Percentiles rank a stretch among this genome's conserved stretches.
These are phyloP conservation scores for Trinorchestia longiramus DNA, from an alignment of 1,140 invertebrate species.

Conservation along the genomic window DNA sequence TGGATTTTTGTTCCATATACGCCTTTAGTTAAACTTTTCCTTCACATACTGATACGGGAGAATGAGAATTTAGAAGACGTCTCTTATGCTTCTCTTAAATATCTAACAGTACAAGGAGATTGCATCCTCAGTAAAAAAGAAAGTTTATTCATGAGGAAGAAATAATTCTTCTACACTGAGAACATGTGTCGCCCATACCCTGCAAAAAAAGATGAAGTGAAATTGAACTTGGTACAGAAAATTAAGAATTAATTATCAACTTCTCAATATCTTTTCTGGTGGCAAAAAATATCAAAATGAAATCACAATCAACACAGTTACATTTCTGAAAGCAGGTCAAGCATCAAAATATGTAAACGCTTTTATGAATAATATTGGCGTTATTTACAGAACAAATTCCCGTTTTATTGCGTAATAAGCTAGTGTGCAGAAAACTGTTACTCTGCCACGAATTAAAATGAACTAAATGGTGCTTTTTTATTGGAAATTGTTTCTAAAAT, in stretches of 20 bases:
- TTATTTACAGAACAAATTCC: neutral
- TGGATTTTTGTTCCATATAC: no score
- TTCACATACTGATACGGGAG: neutral
- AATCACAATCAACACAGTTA: neutral
- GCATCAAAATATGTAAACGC: neutral
- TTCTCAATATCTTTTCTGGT: neutral
- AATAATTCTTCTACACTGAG: neutral
- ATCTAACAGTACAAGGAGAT: neutral
- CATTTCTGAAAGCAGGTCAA: neutral
- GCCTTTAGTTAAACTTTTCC: neutral
- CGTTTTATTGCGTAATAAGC: neutral
- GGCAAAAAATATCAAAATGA: neutral
- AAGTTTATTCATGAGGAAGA: neutral
- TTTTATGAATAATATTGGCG: neutral
- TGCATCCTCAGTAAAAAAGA: neutral
- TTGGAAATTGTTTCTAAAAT: neutral
- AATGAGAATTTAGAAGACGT: neutral
- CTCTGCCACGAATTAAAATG: neutral
- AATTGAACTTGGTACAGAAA: neutral
- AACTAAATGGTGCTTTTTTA: neutral
- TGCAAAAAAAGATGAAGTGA: neutral
- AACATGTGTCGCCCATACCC: neutral
- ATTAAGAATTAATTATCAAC: neutral
- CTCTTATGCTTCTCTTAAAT: neutral
- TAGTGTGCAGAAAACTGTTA: neutral